A percentile compares a stretch with the other conserved stretches of the same genome.
Conservation (phyloP, 1,140 invertebrate species). For the Pseudoatta argentina region DNA sequence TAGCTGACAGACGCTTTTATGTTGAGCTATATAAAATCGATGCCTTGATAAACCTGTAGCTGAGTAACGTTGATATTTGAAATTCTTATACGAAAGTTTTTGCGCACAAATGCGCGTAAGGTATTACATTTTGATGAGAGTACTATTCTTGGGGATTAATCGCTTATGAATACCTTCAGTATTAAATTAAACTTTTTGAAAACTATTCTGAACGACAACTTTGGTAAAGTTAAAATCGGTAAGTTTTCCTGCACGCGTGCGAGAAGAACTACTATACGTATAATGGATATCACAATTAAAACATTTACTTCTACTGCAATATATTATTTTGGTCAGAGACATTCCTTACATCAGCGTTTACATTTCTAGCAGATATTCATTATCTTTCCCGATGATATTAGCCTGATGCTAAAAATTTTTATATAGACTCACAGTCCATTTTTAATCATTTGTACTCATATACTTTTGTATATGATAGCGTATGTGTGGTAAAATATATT, state of each 20-base stretch:
- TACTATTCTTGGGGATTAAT: constrained; percentile 24
- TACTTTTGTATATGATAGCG: too few species aligned
- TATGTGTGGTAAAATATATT: too few species aligned
- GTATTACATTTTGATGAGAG: background rate
- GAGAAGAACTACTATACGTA: background rate
- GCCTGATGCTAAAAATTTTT: too few species aligned
- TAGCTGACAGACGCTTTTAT: background rate
- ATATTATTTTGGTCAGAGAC: too few species aligned
- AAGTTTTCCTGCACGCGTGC: background rate
- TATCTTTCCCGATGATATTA: too few species aligned
- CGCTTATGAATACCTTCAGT: background rate
- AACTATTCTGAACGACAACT: background rate
- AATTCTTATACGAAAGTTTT: constrained; percentile 53
- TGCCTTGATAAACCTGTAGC: background rate
- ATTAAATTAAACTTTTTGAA: background rate
- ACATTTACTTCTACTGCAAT: background rate
- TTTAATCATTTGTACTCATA: too few species aligned
- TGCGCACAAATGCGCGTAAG: constrained; percentile 11
- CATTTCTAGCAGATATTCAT: too few species aligned
- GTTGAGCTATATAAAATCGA: constrained; percentile 34
- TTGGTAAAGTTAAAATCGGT: background rate
- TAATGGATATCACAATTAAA: background rate
- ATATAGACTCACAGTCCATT: too few species aligned
- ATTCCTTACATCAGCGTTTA: too few species aligned
- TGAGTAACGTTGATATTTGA: constrained; percentile 38